phyloP scores from a whole-genome alignment of 64 coral and sea anemone species.

The Pocillopora damicornis region DNA sequence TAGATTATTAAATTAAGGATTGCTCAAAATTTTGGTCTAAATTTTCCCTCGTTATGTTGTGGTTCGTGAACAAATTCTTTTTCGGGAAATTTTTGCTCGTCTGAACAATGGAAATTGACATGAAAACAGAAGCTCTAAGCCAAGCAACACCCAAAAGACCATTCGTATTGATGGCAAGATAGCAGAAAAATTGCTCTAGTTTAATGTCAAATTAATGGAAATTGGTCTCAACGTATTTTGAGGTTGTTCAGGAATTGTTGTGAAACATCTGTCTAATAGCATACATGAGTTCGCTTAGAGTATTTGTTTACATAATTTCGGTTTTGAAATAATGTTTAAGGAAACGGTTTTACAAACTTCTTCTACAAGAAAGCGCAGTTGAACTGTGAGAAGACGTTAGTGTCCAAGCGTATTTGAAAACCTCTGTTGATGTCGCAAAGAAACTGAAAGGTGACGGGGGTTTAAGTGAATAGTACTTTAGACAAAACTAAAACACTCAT shows the following conservation, averaged over 20 bases:
- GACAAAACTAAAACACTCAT: no score
- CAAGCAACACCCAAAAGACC: constrained; percentile 42
- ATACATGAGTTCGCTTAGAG: constrained; percentile 26
- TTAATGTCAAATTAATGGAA: constrained; percentile 25
- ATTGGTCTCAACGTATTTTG: constrained; percentile 24
- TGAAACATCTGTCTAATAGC: constrained; percentile 13
- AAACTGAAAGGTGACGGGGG: background rate
- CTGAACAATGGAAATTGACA: constrained; percentile 97
- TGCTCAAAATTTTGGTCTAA: constrained; percentile 16
- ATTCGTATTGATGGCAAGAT: background rate
- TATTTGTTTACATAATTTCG: constrained; percentile 44
- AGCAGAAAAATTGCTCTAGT: background rate
- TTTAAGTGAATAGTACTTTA: no score
- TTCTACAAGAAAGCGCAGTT: background rate
- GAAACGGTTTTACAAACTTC: background rate
- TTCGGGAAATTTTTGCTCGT: constrained; percentile 67
- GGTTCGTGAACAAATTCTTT: constrained; percentile 51
- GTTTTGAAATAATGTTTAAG: constrained; percentile 2
- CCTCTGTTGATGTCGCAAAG: background rate
- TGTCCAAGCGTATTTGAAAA: background rate
- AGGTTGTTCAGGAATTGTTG: constrained; percentile 16
- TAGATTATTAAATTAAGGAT: constrained; percentile 29
- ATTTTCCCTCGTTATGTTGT: background rate
- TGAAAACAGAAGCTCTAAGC: constrained; percentile 65
- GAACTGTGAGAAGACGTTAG: background rate